Percentiles rank a stretch among this genome's conserved stretches.
Evolutionary conservation across 2,113 vertebrate species (phyloP).

Genomic region (Periophthalmus modestus): DNA sequence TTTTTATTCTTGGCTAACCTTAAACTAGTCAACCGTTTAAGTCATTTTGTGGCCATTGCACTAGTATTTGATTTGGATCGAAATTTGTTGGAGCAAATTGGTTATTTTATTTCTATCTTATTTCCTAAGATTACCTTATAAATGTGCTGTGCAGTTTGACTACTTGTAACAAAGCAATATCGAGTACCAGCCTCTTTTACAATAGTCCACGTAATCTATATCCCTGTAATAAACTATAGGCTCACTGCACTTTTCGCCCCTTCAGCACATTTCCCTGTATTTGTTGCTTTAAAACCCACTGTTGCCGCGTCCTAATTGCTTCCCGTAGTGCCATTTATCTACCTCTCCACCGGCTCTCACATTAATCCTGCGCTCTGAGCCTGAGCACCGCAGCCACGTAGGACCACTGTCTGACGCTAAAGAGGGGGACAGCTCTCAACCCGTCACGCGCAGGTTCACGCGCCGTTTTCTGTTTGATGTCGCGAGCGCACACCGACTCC

Average conservation of each 20-base stretch:
- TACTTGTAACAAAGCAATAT: too few species aligned
- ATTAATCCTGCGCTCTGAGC: constrained; percentile 14
- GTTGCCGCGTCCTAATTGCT: constrained; percentile 21
- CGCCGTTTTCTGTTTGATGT: constrained; percentile 3
- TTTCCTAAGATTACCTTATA: too few species aligned
- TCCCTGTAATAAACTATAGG: not conserved
- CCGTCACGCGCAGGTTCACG: constrained; percentile 6
- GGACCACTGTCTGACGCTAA: constrained; percentile 8
- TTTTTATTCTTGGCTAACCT: too few species aligned
- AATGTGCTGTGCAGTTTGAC: too few species aligned
- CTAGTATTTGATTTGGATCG: too few species aligned
- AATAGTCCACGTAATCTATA: not conserved
- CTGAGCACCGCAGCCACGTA: constrained; percentile 20
- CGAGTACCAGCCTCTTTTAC: not conserved
- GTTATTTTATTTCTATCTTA: too few species aligned
- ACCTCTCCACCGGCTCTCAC: not conserved
- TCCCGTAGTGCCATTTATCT: constrained; percentile 23
- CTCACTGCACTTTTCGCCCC: not conserved
- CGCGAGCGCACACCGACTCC: constrained; percentile 39
- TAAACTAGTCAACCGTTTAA: too few species aligned
- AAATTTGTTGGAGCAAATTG: too few species aligned
- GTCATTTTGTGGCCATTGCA: too few species aligned
- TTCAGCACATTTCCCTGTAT: not conserved
- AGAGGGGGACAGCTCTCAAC: not conserved
- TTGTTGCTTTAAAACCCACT: constrained; percentile 1